A percentile compares a stretch with the other conserved stretches of the same genome.
phyloP scores from a whole-genome alignment of 64 coral and sea anemone species.

The Dendronephthya gigantea region DNA sequence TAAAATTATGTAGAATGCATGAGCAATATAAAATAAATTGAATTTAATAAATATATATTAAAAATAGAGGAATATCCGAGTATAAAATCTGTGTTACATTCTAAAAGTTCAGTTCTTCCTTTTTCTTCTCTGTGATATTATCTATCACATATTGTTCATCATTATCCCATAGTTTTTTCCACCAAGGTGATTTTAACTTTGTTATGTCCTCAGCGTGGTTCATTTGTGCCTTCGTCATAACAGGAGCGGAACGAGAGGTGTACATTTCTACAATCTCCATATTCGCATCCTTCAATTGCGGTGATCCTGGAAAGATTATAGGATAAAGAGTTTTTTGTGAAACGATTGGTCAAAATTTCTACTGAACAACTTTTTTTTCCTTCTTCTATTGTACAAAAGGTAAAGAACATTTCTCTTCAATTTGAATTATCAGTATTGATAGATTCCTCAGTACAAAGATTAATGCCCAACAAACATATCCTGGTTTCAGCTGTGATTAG shows the following conservation, averaged over 20 bases:
- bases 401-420: too few relatives aligned
- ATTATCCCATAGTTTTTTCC: slow-evolving; percentile 89
- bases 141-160: slow-evolving; percentile 20
- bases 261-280: slow-evolving; percentile 41
- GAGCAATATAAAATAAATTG: too few relatives aligned
- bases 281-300: slow-evolving; percentile 45
- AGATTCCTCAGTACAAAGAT: too few relatives aligned
- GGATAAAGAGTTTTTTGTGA: background rate
- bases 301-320: slow-evolving; percentile 38
- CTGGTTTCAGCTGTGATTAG: background rate
- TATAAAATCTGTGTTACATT: too few relatives aligned
- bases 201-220: slow-evolving; percentile 66
- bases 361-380: too few relatives aligned
- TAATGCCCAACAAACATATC: too few relatives aligned
- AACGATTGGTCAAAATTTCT: background rate
- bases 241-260: slow-evolving; percentile 62
- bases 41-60: background rate
- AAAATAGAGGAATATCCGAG: background rate
- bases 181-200: slow-evolving; percentile 66
- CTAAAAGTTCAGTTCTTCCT: background rate
- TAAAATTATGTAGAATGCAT: too few relatives aligned
- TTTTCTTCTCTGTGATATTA: background rate
- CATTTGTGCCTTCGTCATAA: slow-evolving; percentile 70
- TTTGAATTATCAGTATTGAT: too few relatives aligned
- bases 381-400: too few relatives aligned